These are phyloP conservation scores for Melanerpes aurifrons DNA, from an alignment of 2,113 vertebrate genomes.

Conservation along the genomic window DNA sequence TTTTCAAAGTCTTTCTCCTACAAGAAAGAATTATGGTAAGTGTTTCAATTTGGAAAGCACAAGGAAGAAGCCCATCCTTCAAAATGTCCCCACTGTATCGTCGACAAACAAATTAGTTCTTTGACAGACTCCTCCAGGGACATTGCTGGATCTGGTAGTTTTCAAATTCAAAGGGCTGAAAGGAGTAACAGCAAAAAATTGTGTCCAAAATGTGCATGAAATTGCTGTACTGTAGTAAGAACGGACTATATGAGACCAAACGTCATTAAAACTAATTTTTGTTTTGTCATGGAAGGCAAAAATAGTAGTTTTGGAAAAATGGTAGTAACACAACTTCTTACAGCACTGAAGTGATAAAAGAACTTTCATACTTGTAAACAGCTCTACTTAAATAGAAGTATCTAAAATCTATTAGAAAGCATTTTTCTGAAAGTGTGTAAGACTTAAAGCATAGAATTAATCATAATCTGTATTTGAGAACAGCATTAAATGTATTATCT, in stretches of 20 bases:
- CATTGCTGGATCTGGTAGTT: not conserved
- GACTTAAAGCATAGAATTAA: not conserved
- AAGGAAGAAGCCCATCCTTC: not conserved
- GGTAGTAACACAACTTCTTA: not conserved
- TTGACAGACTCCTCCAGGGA: not conserved
- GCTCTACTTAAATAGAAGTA: not conserved
- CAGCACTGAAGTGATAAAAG: not conserved
- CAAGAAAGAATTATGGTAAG: not conserved
- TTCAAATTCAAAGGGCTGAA: constrained; percentile 11
- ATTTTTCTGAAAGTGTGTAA: not conserved
- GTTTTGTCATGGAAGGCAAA: not conserved
- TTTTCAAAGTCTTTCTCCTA: not conserved
- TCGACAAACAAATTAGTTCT: constrained; percentile 21
- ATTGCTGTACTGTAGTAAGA: not conserved
- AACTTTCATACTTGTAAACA: not conserved
- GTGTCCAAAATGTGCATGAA: not conserved
- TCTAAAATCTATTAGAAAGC: not conserved
- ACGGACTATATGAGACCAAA: not conserved
- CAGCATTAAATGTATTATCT: not conserved
- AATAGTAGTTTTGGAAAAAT: not conserved
- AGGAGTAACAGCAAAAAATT: not conserved
- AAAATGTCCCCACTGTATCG: not conserved
- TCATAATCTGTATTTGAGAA: not conserved
- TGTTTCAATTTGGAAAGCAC: not conserved
- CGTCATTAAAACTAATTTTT: not conserved